phyloP scores from a whole-genome alignment of 2,888 invertebrate species.

The Megastigmus dorsalis region DNA sequence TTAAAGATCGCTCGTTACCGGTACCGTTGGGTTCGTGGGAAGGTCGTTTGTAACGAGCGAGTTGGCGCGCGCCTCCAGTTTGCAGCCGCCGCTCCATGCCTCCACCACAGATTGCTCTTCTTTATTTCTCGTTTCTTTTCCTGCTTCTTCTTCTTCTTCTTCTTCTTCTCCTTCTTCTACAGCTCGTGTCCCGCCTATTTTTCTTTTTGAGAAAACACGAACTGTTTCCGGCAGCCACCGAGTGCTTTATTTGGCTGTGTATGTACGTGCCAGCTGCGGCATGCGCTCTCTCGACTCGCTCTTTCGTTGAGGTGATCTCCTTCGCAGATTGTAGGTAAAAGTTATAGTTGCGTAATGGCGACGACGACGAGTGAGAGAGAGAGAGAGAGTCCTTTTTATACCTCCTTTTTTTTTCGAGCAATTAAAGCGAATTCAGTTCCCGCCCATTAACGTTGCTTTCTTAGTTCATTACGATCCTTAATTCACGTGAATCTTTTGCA shows the following conservation, averaged over 20 bases:
- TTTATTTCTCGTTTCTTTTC: slow-evolving; percentile 33
- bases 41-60: slow-evolving; percentile 58
- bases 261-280: too few species aligned
- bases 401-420: slow-evolving; percentile 37
- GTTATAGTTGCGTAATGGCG: slow-evolving; percentile 46
- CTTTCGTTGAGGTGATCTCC: slow-evolving; percentile 15
- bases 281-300: too few species aligned
- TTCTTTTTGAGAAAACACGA: slow-evolving; percentile 27
- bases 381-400: background rate
- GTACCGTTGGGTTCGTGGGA: slow-evolving; percentile 61
- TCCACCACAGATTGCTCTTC: slow-evolving; percentile 12
- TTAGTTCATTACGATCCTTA: slow-evolving; percentile 39
- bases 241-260: slow-evolving; percentile 42
- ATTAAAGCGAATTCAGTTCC: slow-evolving; percentile 47
- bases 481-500: slow-evolving; percentile 39
- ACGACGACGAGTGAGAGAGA: background rate
- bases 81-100: too few species aligned
- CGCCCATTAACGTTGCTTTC: slow-evolving; percentile 34
- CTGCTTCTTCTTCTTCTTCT: background rate
- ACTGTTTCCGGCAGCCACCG: slow-evolving; percentile 34
- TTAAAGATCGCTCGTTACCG: slow-evolving; percentile 55
- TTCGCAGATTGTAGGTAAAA: slow-evolving; percentile 42
- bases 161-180: background rate
- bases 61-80: too few species aligned
- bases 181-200: background rate